Evolutionary conservation across 2,888 invertebrate species (phyloP), one percentile per base, ranked within the genome.

Genomic region (Fragum whitleyi): DNA sequence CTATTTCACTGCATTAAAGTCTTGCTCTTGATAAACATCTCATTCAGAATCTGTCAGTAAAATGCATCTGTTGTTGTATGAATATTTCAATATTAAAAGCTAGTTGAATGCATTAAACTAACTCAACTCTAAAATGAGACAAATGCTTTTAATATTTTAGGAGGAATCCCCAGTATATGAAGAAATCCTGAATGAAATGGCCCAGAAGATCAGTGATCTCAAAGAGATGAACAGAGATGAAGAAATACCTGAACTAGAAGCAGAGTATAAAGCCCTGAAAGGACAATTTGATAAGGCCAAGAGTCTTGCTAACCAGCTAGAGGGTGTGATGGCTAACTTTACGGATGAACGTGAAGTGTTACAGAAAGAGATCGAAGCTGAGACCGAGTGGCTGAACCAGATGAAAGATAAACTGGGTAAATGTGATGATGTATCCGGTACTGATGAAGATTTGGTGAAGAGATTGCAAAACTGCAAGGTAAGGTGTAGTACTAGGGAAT

Each of bases 371-470:
- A 90, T 92, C 51, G 89, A 90, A 32, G 89, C 88, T n/a, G 90
- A 91, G 77, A 86, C 90, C 14, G 88, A 89, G 69, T 91, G 91
- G 90, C 73, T 93, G 67, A 90, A 88, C 80, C 74, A 89, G 29
- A 81, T 91, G 51, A 90, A 91, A 51, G 92, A 92, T 36, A 79
- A 83, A 77, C 88, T 93, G 6, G 87, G 89, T 14, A 88, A 91
- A 73, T 91, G 90, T 83, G 92, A 92, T 74, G 92, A 92, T 85
- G 86, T 92, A 28, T 88, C 97, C 2, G 98, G 98, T 0, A 97
- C 97, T 87, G 97, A 97, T 90, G 95, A 96, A 0, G 97, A 97
- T 92, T 96, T 98, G 77, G 95, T 97, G 74, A 96, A 96, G 86
- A 96, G 98, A 74, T 95, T 98, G 1, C 95, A 96, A 80, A 96